phyloP scores from a whole-genome alignment of 2,797 vertebrate species.

The Onychomys leucogaster region DNA sequence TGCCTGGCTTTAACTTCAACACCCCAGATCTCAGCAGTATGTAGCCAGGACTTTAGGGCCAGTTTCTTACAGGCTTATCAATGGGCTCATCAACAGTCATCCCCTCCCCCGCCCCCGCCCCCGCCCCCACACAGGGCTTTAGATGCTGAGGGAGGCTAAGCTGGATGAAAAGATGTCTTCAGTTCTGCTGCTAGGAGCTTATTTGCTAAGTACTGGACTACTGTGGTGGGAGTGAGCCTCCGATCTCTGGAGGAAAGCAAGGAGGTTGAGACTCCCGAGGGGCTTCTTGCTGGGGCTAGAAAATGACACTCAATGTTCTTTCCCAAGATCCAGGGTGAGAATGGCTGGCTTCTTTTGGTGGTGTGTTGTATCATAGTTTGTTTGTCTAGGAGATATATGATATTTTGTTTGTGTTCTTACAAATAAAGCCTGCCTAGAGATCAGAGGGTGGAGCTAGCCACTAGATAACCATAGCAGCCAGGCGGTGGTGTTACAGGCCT shows the following conservation, averaged over 20 bases:
- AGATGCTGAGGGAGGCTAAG: background rate
- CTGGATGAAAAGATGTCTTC: background rate
- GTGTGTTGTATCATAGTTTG: no score
- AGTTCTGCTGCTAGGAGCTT: background rate
- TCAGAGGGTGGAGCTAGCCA: no score
- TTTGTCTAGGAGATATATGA: no score
- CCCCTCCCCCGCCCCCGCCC: no score
- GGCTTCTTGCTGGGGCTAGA: background rate
- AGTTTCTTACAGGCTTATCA: background rate
- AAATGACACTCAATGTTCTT: background rate
- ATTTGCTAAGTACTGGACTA: background rate
- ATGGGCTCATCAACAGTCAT: background rate
- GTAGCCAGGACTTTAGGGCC: background rate
- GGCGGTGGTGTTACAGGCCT: no score
- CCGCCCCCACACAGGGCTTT: no score
- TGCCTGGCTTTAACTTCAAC: background rate
- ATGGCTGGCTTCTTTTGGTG: background rate
- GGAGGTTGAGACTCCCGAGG: background rate
- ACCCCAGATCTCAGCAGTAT: background rate
- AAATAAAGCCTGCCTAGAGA: no score
- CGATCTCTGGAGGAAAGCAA: background rate
- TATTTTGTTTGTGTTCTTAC: no score
- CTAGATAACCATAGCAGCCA: no score
- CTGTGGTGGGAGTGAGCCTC: background rate
- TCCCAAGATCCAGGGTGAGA: background rate